A percentile compares a stretch with the other conserved stretches of the same genome.
These are phyloP conservation scores for Sarcoramphus papa DNA, from an alignment of 2,797 vertebrate genomes.

Conservation along the genomic window DNA sequence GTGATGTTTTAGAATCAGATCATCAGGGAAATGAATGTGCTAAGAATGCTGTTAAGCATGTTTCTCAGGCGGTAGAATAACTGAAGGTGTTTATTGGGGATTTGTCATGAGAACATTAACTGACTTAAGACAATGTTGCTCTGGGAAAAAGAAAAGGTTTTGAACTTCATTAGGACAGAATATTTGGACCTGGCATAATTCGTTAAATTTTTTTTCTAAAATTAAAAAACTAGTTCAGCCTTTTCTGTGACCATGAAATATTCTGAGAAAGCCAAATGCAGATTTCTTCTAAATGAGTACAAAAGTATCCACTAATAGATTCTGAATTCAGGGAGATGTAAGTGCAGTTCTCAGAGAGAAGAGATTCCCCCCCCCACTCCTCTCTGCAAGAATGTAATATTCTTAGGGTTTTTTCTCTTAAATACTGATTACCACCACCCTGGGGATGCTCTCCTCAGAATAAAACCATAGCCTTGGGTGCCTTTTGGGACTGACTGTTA, in stretches of 20 bases:
- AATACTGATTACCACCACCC: not conserved
- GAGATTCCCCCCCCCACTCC: rapidly evolving
- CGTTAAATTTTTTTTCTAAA: not conserved
- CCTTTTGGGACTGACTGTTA: not conserved
- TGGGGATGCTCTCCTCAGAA: not conserved
- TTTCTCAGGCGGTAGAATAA: not conserved
- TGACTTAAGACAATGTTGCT: not conserved
- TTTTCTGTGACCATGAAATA: not conserved
- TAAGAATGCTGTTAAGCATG: constrained; percentile 39
- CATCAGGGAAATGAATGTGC: constrained; percentile 43
- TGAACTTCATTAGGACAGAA: not conserved
- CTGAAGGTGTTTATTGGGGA: constrained; percentile 29
- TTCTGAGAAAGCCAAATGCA: not conserved
- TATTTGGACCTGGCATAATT: not conserved
- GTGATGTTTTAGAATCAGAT: constrained; percentile 24
- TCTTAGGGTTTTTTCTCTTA: not conserved
- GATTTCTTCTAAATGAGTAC: not conserved
- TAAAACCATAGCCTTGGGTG: not conserved
- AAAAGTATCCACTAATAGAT: not conserved
- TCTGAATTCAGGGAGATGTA: not conserved
- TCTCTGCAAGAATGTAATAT: not conserved
- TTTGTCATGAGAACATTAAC: constrained; percentile 19
- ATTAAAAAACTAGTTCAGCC: not conserved
- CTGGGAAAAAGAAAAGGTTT: not conserved
- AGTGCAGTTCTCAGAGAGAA: not conserved